phyloP scores from a whole-genome alignment of 2,888 invertebrate genomes.

The Electrophaes corylata region DNA sequence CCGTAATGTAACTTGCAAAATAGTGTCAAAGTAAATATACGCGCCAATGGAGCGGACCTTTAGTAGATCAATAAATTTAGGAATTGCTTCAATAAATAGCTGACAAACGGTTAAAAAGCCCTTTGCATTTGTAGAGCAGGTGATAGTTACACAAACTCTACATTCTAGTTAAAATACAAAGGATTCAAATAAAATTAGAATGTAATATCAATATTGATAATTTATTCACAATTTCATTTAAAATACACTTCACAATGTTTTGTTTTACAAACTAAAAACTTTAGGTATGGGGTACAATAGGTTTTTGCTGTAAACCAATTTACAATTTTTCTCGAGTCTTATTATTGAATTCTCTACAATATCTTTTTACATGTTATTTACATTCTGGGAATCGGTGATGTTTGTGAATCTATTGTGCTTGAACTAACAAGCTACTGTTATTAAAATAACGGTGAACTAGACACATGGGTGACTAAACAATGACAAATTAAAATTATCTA shows the following conservation, averaged over 20 bases:
- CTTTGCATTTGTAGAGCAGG: conserved; percentile 14
- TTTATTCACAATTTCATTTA: conserved; percentile 85
- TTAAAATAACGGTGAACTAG: conserved; percentile 14
- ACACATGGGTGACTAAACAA: conserved; percentile 19
- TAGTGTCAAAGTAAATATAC: conserved; percentile 12
- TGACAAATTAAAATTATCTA: conserved; percentile 3
- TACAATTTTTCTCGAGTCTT: conserved; percentile 69
- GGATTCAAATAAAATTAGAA: conserved; percentile 47
- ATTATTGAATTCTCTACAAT: conserved; percentile 61
- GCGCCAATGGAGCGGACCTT: neutral
- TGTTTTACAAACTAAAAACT: conserved; percentile 82
- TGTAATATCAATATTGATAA: conserved; percentile 83
- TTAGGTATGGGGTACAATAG: conserved; percentile 81
- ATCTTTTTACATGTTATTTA: conserved; percentile 78
- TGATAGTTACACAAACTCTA: conserved; percentile 3
- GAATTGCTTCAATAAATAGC: conserved; percentile 22
- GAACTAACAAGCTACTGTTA: neutral
- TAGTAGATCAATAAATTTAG: conserved; percentile 16
- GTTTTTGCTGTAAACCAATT: conserved; percentile 73
- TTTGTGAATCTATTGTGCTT: conserved; percentile 41
- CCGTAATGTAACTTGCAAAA: conserved; percentile 9
- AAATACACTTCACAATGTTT: conserved; percentile 83
- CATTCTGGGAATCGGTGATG: conserved; percentile 59
- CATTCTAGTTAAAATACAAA: neutral
- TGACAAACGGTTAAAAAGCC: conserved; percentile 4